These are phyloP conservation scores for Augochlora pura DNA, from an alignment of 1,140 invertebrate genomes.

Conservation along the genomic window DNA sequence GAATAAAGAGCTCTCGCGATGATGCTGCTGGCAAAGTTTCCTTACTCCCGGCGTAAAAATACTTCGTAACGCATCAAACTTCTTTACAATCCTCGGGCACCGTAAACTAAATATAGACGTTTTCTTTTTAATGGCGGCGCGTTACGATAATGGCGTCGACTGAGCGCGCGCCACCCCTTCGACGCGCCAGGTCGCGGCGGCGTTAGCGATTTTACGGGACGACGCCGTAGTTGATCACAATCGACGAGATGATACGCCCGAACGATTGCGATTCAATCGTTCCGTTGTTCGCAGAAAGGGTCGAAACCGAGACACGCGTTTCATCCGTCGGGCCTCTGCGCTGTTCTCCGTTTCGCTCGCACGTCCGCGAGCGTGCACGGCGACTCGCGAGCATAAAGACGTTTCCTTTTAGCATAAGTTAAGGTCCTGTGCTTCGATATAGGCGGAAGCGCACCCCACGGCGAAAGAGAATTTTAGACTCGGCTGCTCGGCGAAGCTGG, in stretches of 20 bases:
- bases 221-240: neutral
- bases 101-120: neutral
- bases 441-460: conserved; percentile 4
- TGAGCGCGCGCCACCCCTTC: neutral
- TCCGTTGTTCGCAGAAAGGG: neutral
- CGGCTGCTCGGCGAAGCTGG: conserved; percentile 5
- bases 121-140: conserved; percentile 10
- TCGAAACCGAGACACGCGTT: neutral
- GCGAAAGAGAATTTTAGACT: neutral
- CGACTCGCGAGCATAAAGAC: conserved; percentile 14
- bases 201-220: conserved; percentile 5
- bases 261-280: neutral
- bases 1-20: neutral
- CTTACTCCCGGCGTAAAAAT: neutral
- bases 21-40: neutral
- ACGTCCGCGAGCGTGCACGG: conserved; percentile 16
- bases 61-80: neutral
- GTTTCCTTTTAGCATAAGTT: conserved; percentile 41
- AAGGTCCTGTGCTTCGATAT: conserved; percentile 29
- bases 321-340: neutral
- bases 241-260: neutral
- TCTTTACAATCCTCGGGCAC: neutral
- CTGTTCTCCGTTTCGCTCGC: conserved; percentile 36
- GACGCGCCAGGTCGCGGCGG: neutral
- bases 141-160: conserved; percentile 11